Base-by-base conservation (phyloP, 64 coral and sea anemone species). In the Porites lutea region DNA sequence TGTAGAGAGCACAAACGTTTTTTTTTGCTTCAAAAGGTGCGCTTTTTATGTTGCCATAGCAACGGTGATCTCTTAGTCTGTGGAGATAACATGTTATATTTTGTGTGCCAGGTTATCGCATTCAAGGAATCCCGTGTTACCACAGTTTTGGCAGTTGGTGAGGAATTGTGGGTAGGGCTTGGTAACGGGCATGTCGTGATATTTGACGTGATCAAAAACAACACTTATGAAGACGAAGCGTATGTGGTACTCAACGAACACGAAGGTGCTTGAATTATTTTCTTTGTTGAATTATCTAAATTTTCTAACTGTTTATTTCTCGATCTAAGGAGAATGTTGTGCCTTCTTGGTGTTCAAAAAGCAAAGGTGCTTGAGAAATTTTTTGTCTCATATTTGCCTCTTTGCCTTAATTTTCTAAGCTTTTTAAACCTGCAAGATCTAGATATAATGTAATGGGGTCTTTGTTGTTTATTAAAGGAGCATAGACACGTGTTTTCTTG, bases 121-220 rank as follows among this genome's bases (percentile, higher is more conserved):
- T 97, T 97, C 74, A 83, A 87, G 7, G 92, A 94, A 65, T 90
- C 88, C 44, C 95, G 95, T 52, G 89, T 97, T 43, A 97, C 95
- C 3, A 94, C 95, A 20, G 60, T 97, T 3, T 86, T 93, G 14
- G 57, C 92, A 48, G 72, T 97, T 57, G 82, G 88, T 43, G 89
- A 82, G 63, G 95, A 97, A 94, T 91, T 97, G 75, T 97, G 95
- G 95, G 88, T 97, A 84, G 95, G 95, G 74, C 88, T 97, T 71
- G 95, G 95, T 79, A 97, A 97, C 50, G 95, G 95, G 7, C 95
- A 97, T 73, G 95, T 97, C 67, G 43, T 97, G 48, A 94, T 97
- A 58, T 97, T 97, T 67, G 92, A 97, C 86, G 67, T 97, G 13
- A 59, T 87, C 2, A 79, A 75, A 48, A 96, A 93, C 54, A 65